Base-by-base conservation (phyloP, 2,113 vertebrate genomes). In the Lucifuga dentata region DNA sequence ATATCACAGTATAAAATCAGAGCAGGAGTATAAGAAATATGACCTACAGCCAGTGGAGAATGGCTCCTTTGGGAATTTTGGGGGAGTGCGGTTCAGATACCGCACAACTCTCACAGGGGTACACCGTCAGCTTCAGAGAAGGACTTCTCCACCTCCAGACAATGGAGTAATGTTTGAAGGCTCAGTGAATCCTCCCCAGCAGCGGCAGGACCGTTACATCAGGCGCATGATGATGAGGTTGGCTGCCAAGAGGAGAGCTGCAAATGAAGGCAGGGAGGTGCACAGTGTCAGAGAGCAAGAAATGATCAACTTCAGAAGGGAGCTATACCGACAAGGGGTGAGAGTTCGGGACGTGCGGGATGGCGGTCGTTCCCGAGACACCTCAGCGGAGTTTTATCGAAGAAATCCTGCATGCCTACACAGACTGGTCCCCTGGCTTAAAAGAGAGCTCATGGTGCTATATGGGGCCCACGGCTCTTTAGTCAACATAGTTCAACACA, bases 401-500 rank as follows among this genome's bases (percentile, higher is more conserved):
- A 91, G 83, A 73, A 99, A 99, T 81, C 95, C 97, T 1, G 97
- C 97, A 19, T 98, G 97, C 73, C 93, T 99, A 17, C 97, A 99
- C 63, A 92, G 97, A 53, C 76, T 98, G 64, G 85, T 97, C 21
- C 98, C 98, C 0, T 99, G 96, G 96, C 9, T 99, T 49, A 97
- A 96, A 71, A 89, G 97, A 66, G 98, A 99, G 59, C 92, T 99
- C 0, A 86, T 88, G 0, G 97, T 97, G 26, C 87, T 99, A 1
- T 97, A 96, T 26, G 97, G 97, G 21, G 84, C 92, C 15, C 94
- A 96, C 2, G 95, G 94, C 1, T 97, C 96, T 20, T 84, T 98
- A 71, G 93, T 96, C 55, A 97, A 95, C 70, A 95, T 98, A 19
- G 95, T 99, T 5, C 96, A 96, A 53, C 96, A 96, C 80, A 91